phyloP scores from a whole-genome alignment of 2,888 invertebrate species.

The Euproctis similis region DNA sequence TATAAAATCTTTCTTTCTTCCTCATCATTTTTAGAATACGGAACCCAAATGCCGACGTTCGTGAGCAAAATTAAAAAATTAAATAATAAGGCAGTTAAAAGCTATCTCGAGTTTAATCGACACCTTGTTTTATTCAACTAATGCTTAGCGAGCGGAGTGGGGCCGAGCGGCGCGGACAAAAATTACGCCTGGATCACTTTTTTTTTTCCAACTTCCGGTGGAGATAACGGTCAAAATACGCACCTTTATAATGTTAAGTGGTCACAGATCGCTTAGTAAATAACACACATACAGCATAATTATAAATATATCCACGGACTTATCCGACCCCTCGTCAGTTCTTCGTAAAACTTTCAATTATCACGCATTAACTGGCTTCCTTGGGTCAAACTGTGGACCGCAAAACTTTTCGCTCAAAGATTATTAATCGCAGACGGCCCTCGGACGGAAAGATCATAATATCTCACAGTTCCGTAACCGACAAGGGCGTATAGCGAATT shows the following conservation, averaged over 20 bases:
- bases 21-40: constrained; percentile 28
- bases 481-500: constrained; percentile 52
- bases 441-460: constrained; percentile 50
- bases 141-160: constrained; percentile 45
- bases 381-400: constrained; percentile 33
- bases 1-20: constrained; percentile 25
- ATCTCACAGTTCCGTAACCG: constrained; percentile 52
- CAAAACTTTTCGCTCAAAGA: constrained; percentile 45
- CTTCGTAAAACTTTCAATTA: constrained; percentile 53
- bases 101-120: constrained; percentile 63
- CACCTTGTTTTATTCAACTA: constrained; percentile 59
- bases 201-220: constrained; percentile 55
- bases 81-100: constrained; percentile 56
- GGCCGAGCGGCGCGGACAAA: constrained; percentile 44
- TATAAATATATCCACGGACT: constrained; percentile 31
- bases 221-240: constrained; percentile 63
- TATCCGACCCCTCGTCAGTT: constrained; percentile 29
- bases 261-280: constrained; percentile 52
- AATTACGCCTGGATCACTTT: constrained; percentile 60
- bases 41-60: constrained; percentile 26
- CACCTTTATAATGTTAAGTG: constrained; percentile 63
- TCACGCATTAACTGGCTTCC: constrained; percentile 57
- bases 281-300: constrained; percentile 40
- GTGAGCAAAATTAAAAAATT: constrained; percentile 53
- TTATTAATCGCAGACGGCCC: constrained; percentile 48